phyloP scores from a whole-genome alignment of 2,888 invertebrate genomes.

The Rhagonycha fulva region DNA sequence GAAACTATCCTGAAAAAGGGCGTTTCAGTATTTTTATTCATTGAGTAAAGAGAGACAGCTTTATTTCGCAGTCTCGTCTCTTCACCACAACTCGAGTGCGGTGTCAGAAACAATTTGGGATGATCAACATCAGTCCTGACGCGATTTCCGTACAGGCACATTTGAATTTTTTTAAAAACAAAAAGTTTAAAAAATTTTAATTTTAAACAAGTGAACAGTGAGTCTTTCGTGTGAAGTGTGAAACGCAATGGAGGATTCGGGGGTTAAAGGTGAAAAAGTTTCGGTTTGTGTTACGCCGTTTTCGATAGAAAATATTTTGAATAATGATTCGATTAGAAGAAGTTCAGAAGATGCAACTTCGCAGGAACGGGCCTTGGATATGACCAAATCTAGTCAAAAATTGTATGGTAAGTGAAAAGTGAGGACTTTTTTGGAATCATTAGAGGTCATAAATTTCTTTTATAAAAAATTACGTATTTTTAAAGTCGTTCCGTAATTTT shows the following conservation, averaged over 20 bases:
- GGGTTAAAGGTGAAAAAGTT: constrained; percentile 26
- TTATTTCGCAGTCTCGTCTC: constrained; percentile 37
- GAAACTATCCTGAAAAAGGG: constrained; percentile 16
- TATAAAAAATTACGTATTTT: constrained; percentile 28
- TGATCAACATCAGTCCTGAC: constrained; percentile 48
- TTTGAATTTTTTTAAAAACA: not conserved
- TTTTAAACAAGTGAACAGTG: not conserved
- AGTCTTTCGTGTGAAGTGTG: constrained; percentile 1
- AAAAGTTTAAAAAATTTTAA: not conserved
- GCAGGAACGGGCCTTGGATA: constrained; percentile 53
- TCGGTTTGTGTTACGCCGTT: constrained; percentile 63
- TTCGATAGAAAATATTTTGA: constrained; percentile 74
- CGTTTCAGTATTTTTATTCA: constrained; percentile 29
- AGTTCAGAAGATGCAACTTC: constrained; percentile 36
- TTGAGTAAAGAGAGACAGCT: constrained; percentile 29
- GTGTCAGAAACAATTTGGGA: constrained; percentile 50
- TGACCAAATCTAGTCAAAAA: constrained; percentile 49
- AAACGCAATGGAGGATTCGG: constrained; percentile 26
- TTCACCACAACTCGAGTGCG: constrained; percentile 44
- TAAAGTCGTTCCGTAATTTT: constrained; percentile 22
- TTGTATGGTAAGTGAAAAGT: constrained; percentile 6
- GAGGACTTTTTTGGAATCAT: constrained; percentile 4
- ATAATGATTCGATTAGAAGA: constrained; percentile 52
- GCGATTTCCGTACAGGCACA: constrained; percentile 37
- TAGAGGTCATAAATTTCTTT: constrained; percentile 23